phyloP scores from a whole-genome alignment of 2,797 vertebrate species.

The Semaprochilodus insignis region DNA sequence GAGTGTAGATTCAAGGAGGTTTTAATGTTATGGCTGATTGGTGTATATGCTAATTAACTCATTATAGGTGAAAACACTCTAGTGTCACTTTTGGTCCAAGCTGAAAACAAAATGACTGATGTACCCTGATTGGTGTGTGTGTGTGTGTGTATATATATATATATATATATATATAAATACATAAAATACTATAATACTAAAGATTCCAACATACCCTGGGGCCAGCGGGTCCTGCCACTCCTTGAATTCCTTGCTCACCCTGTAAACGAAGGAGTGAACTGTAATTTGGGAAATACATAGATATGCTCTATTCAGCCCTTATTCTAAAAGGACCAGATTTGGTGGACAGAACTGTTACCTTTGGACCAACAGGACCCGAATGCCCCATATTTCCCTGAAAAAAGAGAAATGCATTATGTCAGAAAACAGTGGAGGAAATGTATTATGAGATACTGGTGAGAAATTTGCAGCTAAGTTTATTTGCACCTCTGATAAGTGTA shows the following conservation, averaged over 20 bases:
- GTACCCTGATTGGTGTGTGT: too few relatives aligned
- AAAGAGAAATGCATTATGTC: not conserved
- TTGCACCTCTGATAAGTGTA: not conserved
- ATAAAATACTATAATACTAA: not conserved
- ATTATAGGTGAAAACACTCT: too few relatives aligned
- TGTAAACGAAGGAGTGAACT: conserved; percentile 48
- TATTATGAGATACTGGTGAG: not conserved
- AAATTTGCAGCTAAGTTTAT: not conserved
- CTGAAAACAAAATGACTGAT: too few relatives aligned
- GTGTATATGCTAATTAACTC: too few relatives aligned
- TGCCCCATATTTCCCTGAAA: conserved; percentile 82
- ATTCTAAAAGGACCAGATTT: not conserved
- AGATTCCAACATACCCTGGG: conserved; percentile 70
- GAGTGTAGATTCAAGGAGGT: too few relatives aligned
- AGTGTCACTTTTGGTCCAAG: too few relatives aligned
- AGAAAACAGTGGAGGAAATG: not conserved
- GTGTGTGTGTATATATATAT: too few relatives aligned
- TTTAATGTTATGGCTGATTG: too few relatives aligned
- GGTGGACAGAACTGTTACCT: conserved; percentile 70
- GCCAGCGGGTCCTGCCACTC: conserved; percentile 74
- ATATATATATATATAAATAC: too few relatives aligned
- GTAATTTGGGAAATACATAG: not conserved
- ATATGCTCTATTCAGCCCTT: too few relatives aligned
- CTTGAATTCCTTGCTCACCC: conserved; percentile 78
- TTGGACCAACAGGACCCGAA: conserved; percentile 78